Conservation (phyloP, 2,113 vertebrate genomes). For the Chloropsis hardwickii region DNA sequence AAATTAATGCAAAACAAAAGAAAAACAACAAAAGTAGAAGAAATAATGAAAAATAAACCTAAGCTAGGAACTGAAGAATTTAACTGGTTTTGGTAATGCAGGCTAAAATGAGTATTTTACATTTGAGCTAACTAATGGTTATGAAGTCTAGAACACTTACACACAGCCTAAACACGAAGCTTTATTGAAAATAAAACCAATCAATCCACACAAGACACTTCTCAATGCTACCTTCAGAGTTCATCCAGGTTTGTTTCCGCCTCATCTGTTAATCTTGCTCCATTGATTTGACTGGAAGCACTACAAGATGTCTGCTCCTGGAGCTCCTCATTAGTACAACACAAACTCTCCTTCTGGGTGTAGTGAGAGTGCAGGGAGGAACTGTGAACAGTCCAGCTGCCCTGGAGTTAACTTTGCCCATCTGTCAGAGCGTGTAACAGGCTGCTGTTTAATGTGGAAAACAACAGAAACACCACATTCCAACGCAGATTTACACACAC, state of each 20-base stretch:
- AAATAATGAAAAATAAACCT: background rate
- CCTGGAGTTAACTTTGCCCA: background rate
- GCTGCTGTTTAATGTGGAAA: background rate
- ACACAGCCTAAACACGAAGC: background rate
- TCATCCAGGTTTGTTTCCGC: background rate
- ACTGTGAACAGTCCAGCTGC: background rate
- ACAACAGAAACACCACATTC: background rate
- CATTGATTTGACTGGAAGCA: background rate
- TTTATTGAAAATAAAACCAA: background rate
- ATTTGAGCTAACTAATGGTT: background rate
- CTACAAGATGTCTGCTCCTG: background rate
- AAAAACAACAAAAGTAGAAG: background rate
- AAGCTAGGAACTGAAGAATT: background rate
- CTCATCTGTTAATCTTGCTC: background rate
- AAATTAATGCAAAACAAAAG: background rate
- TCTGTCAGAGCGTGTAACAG: background rate
- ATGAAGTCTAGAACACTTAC: background rate
- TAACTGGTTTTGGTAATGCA: background rate
- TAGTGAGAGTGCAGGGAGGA: accelerated
- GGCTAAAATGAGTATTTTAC: background rate
- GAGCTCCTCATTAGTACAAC: background rate
- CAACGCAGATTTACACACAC: background rate
- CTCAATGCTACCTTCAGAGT: accelerated
- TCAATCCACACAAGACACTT: background rate
- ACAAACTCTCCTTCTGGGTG: background rate